These are phyloP conservation scores for Hipparchia sbordonii DNA, from an alignment of 2,888 invertebrate genomes.

Conservation along the genomic window DNA sequence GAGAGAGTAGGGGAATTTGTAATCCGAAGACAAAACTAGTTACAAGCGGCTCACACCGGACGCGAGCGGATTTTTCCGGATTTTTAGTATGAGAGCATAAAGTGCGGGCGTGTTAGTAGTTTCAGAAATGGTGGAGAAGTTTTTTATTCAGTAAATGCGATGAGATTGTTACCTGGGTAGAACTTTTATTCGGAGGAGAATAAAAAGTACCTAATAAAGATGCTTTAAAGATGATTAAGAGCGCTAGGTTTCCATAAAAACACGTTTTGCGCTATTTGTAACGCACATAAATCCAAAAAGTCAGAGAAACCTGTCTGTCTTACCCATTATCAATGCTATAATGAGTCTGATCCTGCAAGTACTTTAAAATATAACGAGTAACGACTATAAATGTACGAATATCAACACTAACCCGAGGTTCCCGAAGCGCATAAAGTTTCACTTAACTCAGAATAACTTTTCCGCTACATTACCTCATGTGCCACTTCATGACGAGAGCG, in stretches of 20 bases:
- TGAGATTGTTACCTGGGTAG: neutral
- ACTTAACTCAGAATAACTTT: constrained; percentile 49
- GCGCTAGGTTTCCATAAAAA: neutral
- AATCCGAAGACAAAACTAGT: constrained; percentile 65
- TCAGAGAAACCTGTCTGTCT: too few relatives aligned
- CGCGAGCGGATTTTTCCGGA: constrained; percentile 66
- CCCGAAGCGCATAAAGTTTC: constrained; percentile 36
- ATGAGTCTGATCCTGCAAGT: neutral
- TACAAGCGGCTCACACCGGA: constrained; percentile 57
- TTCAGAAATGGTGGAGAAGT: neutral
- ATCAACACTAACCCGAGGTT: constrained; percentile 21
- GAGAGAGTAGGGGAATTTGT: constrained; percentile 46
- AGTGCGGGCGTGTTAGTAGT: constrained; percentile 41
- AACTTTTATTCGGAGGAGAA: neutral
- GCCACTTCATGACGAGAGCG: constrained; percentile 50
- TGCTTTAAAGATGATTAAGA: neutral
- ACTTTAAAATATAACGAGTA: neutral
- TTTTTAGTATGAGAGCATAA: constrained; percentile 51
- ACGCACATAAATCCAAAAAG: too few relatives aligned
- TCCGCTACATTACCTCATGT: constrained; percentile 59
- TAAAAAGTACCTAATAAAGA: neutral
- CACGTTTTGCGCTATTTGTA: neutral
- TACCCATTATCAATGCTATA: neutral
- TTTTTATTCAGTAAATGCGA: neutral
- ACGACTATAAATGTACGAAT: constrained; percentile 25